Conservation (phyloP, 2,888 invertebrate species). For the Chrysolina oricalcia region DNA sequence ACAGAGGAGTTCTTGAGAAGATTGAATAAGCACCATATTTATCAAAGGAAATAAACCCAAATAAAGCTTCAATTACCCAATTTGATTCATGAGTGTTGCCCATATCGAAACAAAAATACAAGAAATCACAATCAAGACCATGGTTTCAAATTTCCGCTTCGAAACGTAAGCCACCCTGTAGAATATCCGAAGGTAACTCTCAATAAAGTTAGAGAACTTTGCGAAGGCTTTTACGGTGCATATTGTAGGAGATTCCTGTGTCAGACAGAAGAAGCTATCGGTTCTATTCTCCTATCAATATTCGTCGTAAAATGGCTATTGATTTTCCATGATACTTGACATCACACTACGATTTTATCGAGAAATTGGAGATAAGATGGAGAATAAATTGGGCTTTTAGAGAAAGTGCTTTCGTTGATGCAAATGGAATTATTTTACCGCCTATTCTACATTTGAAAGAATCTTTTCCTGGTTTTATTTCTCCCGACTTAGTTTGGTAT, state of each 20-base stretch:
- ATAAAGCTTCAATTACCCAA: no score
- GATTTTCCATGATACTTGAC: conserved; percentile 8
- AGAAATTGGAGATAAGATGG: background rate
- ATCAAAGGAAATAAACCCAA: no score
- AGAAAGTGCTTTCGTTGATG: background rate
- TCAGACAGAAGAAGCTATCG: background rate
- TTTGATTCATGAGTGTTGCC: no score
- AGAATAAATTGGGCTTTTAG: background rate
- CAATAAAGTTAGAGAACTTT: background rate
- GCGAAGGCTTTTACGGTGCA: background rate
- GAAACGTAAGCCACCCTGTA: background rate
- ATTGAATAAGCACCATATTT: no score
- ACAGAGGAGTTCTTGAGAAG: no score
- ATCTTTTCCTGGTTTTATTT: no score
- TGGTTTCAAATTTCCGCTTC: background rate
- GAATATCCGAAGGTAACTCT: background rate
- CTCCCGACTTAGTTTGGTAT: no score
- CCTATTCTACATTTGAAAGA: no score
- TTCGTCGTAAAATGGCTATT: background rate
- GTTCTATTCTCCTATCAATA: conserved; percentile 8
- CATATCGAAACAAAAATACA: no score
- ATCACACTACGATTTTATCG: background rate
- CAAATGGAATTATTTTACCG: background rate
- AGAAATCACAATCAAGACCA: no score
- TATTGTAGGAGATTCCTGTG: background rate